Evolutionary conservation across 2,113 vertebrate species (phyloP), one percentile per base, ranked within the genome.

Genomic region (Chlamydotis undulata): DNA sequence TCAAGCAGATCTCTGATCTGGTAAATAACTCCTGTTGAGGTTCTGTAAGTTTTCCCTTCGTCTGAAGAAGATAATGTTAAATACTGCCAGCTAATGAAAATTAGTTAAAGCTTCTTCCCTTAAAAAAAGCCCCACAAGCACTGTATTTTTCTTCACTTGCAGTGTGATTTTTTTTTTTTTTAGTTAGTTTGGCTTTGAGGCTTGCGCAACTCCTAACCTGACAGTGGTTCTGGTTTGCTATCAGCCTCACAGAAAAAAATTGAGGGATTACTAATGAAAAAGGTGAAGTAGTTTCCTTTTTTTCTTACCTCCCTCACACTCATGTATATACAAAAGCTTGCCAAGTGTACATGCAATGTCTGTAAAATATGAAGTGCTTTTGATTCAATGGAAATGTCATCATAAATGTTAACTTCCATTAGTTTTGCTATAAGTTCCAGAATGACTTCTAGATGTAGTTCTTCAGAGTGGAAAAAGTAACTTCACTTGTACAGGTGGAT

Each of bases 211-310:
- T 88, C 95, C 90, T 56, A 80, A 83, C 88, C 94, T 96, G 94
- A 10, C 76, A 24, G 69, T 95, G 74, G 83, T 92, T 96, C 84
- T 92, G 84, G 90, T 94, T 93, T 98, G 96, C 96, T 97, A 47
- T 92, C 92, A 93, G 96, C 94, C 93, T 98, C 95, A 95, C 93
- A 97, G 63, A 97, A n/a, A 35, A 90, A 94, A 83, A 14, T 14
- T 0, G 78, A 96, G 80, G 78, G 80, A 75, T 56, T 82, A 3
- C 45, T 69, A 82, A 69, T 57, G 15, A 4, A 55, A 82, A 97
- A 94, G 93, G 95, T 94, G 94, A 92, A 97, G 89, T 43, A 0
- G 0, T 96, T 94, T 95, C 94, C 95, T 96, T 95, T 79, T 94
- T 77, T 41, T 33, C 25, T 89, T 78, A 10, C 21, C 16, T 93